Evolutionary conservation across 1,140 invertebrate genomes (phyloP), one percentile per base, ranked within the genome.

Genomic region (Bombus waltoni): DNA sequence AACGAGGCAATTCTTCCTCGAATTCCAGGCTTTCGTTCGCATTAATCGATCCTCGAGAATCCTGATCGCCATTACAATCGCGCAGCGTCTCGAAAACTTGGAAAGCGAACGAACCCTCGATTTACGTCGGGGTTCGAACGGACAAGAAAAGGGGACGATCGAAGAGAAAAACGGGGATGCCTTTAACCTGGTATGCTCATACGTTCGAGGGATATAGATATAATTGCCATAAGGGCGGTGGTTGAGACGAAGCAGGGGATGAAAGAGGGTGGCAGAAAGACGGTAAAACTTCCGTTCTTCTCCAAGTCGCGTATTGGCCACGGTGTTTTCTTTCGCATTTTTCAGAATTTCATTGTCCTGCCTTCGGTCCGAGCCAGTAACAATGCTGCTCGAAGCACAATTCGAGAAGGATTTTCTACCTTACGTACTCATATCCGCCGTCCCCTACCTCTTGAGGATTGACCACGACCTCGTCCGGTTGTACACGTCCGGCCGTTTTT

Each of bases 331-430:
- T 47, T 40, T 42, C 70, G 79, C 85, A 72, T 90, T 88, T 90
- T 88, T 79, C 77, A 81, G 87, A 85, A 91, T 91, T 89, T 89
- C 89, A 90, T 90, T 91, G 89, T 75, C 78, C 89, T 71, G 59
- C 74, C 72, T 68, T 81, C 79, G 86, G 78, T 73, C 65, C 59
- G 72, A 74, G 44, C 87, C 57, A 53, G 86, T 85, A 87, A 91
- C 89, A 91, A 91, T 91, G 81, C 76, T 65, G 80, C 44, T 80
- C 78, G 4, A 73, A 75, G 80, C 76, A 85, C 87, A 87, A 91
- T 91, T 83, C 89, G 78, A 79, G 65, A 40, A 78, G 87, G 81
- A 91, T 91, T 91, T 89, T 81, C 87, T 87, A 77, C 74, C 80
- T 91, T 91, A 88, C 59, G 76, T 89, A 87, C 53, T 81, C 73